Conservation (phyloP, 1,140 invertebrate species). For the Drosophila grimshawi region DNA sequence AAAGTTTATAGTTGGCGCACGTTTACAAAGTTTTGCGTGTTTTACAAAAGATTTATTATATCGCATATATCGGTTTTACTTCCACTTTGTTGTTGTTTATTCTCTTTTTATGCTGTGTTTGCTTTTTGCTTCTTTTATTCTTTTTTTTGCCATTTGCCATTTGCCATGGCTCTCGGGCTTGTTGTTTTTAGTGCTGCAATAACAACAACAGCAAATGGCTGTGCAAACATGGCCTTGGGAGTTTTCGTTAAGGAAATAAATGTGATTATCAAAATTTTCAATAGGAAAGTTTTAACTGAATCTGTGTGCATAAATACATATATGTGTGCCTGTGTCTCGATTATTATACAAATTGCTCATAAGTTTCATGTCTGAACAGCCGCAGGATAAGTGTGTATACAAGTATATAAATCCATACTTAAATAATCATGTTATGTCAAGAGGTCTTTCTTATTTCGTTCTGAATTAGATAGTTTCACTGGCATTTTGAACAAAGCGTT, state of each 20-base stretch:
- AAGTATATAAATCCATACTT: too few species aligned
- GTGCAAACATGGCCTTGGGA: conserved; percentile 61
- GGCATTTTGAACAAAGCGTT: too few species aligned
- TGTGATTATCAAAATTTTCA: conserved; percentile 70
- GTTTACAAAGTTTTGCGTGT: conserved; percentile 79
- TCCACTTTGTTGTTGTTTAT: conserved; percentile 7
- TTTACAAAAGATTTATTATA: conserved; percentile 80
- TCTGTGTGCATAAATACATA: conserved; percentile 13
- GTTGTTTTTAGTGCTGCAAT: conserved; percentile 26
- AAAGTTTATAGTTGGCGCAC: conserved; percentile 79
- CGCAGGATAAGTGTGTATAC: conserved; percentile 27
- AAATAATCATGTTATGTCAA: too few species aligned
- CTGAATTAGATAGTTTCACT: too few species aligned
- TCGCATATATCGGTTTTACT: conserved; percentile 61
- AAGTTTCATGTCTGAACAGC: conserved; percentile 56
- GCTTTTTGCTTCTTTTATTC: conserved; percentile 52
- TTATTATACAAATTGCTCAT: conserved; percentile 55
- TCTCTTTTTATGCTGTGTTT: conserved; percentile 56
- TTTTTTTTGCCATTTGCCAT: conserved; percentile 44
- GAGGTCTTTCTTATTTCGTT: too few species aligned
- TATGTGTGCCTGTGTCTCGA: conserved; percentile 8
- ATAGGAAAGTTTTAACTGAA: conserved; percentile 57
- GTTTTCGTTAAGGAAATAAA: conserved; percentile 73
- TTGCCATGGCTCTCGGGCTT: conserved; percentile 63
- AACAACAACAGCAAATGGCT: conserved; percentile 44